Evolutionary conservation across 2,888 invertebrate species (phyloP).

Genomic region (Cephus rjabovi): DNA sequence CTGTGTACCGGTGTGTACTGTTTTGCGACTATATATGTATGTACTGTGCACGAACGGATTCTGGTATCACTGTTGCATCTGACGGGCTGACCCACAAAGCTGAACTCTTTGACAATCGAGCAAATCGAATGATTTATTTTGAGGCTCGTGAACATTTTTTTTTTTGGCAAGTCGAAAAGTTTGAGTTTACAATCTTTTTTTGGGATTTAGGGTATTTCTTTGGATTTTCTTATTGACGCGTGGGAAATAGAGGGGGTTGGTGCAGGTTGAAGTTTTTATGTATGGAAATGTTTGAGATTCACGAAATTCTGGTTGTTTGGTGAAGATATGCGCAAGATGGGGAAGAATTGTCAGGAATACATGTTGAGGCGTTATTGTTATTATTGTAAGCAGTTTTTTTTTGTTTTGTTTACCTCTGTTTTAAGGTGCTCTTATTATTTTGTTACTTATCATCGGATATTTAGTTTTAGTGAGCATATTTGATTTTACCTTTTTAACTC

Average conservation of each 20-base stretch:
- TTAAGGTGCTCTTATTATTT: background rate
- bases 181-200: constrained; percentile 24
- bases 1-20: background rate
- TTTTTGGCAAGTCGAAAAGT: constrained; percentile 2
- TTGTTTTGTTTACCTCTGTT: too few species aligned
- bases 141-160: background rate
- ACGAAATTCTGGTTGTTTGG: background rate
- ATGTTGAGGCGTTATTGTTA: background rate
- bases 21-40: constrained; percentile 1
- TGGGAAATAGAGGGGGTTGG: background rate
- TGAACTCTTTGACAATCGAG: background rate
- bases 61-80: background rate
- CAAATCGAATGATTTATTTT: background rate
- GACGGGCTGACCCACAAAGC: constrained; percentile 7
- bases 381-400: background rate
- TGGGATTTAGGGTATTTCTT: background rate
- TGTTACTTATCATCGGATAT: background rate
- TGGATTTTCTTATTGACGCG: background rate
- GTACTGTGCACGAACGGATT: background rate
- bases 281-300: background rate
- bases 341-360: background rate
- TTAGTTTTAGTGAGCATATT: background rate
- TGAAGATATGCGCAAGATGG: background rate
- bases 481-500: background rate
- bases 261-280: background rate